phyloP scores from a whole-genome alignment of 64 coral and sea anemone species.

The Stichodactyla helianthus region DNA sequence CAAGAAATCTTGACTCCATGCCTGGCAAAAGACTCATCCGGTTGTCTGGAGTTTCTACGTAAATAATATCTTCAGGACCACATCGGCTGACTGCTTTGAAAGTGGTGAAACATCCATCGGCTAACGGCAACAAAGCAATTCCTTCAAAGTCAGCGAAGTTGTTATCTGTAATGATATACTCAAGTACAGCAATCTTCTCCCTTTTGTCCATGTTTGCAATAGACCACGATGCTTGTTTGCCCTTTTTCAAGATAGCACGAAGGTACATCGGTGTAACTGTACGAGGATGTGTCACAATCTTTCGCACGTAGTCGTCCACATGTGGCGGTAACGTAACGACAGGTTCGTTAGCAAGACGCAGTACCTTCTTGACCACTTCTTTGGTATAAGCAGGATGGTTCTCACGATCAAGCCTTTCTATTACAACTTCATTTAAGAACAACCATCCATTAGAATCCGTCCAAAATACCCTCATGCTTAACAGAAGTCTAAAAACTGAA shows the following conservation, averaged over 20 bases:
- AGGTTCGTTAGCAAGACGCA: conserved; percentile 53
- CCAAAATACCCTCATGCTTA: conserved; percentile 39
- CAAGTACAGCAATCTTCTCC: conserved; percentile 59
- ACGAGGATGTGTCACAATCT: background rate
- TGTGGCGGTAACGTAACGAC: conserved; percentile 43
- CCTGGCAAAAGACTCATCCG: conserved; percentile 55
- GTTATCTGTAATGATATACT: conserved; percentile 58
- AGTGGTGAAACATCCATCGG: conserved; percentile 63
- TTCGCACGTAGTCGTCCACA: conserved; percentile 29
- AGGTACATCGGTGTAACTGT: conserved; percentile 24
- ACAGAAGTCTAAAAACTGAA: conserved; percentile 48
- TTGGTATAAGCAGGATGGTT: conserved; percentile 7
- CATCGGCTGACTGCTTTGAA: conserved; percentile 28
- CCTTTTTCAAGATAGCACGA: conserved; percentile 27
- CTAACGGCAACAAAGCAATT: conserved; percentile 63
- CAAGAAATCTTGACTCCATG: conserved; percentile 69
- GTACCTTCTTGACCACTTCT: conserved; percentile 22
- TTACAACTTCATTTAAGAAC: background rate
- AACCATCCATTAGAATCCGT: conserved; percentile 43
- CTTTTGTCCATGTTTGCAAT: background rate
- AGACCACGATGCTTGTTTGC: conserved; percentile 24
- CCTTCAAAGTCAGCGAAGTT: conserved; percentile 46
- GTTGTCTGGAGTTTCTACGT: conserved; percentile 34
- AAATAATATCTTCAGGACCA: conserved; percentile 31
- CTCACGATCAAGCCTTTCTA: conserved; percentile 14